Evolutionary conservation across 2,888 invertebrate species (phyloP).

Genomic region (Neria commutata): DNA sequence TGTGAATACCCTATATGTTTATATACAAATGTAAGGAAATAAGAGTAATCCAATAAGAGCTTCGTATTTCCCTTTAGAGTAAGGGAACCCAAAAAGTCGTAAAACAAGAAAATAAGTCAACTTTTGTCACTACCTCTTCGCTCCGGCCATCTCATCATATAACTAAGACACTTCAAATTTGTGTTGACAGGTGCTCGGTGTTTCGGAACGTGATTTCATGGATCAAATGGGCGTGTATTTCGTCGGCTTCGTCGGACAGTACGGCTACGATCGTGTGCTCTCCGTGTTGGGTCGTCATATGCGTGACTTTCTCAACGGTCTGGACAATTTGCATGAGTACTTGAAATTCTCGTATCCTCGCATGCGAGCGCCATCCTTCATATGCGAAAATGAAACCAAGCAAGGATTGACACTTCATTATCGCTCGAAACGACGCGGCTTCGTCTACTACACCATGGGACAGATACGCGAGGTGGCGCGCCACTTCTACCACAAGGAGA

Average conservation of each 20-base stretch:
- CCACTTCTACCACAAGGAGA: conserved; percentile 93
- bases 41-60: too few relatives aligned
- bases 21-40: too few relatives aligned
- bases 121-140: too few relatives aligned
- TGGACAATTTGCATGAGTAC: conserved; percentile 97
- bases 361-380: conserved; percentile 91
- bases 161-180: neutral
- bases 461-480: conserved; percentile 92
- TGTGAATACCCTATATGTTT: too few relatives aligned
- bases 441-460: conserved; percentile 96
- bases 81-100: too few relatives aligned
- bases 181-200: conserved; percentile 74
- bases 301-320: conserved; percentile 92
- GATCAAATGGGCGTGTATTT: conserved; percentile 94
- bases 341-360: conserved; percentile 94
- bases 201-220: conserved; percentile 89
- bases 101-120: neutral
- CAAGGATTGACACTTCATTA: conserved; percentile 93
- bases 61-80: too few relatives aligned
- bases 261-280: conserved; percentile 90
- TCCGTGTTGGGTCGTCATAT: conserved; percentile 91
- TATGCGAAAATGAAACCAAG: conserved; percentile 93
- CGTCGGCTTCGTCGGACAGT: conserved; percentile 91
- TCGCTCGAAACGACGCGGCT: conserved; percentile 89
- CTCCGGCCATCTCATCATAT: too few relatives aligned